Conservation (phyloP, 2,113 vertebrate genomes). For the Lota lota region DNA sequence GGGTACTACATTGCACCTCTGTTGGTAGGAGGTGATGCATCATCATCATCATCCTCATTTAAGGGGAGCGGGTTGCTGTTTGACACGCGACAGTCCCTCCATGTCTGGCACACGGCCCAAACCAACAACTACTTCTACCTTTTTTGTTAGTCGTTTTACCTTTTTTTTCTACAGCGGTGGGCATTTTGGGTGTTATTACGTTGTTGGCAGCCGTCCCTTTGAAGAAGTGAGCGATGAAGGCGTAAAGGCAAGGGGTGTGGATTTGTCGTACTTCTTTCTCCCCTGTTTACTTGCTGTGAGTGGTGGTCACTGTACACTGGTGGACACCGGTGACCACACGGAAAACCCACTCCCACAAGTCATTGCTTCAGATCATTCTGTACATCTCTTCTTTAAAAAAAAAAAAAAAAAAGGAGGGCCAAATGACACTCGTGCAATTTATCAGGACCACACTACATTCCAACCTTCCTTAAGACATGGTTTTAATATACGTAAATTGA, state of each 20-base stretch:
- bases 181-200: conserved; percentile 36
- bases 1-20: conserved; percentile 6
- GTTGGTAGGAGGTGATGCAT: conserved; percentile 22
- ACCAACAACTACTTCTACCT: conserved; percentile 28
- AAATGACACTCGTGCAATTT: conserved; percentile 58
- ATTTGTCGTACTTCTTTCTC: conserved; percentile 35
- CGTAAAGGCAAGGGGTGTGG: conserved; percentile 12
- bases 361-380: conserved; percentile 39
- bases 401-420: conserved; percentile 4
- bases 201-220: conserved; percentile 45
- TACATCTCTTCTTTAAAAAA: conserved; percentile 24
- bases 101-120: conserved; percentile 22
- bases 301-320: conserved; percentile 28
- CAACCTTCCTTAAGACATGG: conserved; percentile 66
- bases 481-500: conserved; percentile 75
- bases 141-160: background rate
- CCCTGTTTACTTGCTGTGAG: conserved; percentile 59
- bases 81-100: conserved; percentile 31
- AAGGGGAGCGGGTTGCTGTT: conserved; percentile 11
- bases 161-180: conserved; percentile 30
- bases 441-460: conserved; percentile 71
- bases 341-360: conserved; percentile 23
- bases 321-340: background rate
- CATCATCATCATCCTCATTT: background rate
- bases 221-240: conserved; percentile 24